Evolutionary conservation across 2,113 vertebrate genomes (phyloP), one percentile per base, ranked within the genome.

Genomic region (Andinoacara biseriatus): DNA sequence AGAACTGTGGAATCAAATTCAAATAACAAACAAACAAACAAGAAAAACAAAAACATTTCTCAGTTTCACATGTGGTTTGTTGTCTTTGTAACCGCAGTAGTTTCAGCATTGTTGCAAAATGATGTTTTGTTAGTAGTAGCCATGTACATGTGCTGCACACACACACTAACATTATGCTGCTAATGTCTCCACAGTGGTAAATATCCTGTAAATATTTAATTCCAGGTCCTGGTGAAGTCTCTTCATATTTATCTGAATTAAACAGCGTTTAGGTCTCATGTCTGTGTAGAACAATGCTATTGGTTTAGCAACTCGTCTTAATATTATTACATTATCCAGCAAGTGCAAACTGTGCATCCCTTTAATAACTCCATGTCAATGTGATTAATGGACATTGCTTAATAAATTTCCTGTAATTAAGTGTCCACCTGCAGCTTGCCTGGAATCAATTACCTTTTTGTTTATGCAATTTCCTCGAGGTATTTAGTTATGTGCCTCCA

Each of bases 391-490:
- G 95, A 95, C 94, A 92, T 95, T 97, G 96, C 96, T 97, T 97
- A 97, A 97, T 98, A 97, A 96, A 95, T 97, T 97, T 97, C 97
- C 97, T 97, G 97, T 96, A 97, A 97, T 96, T 97, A 95, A 95
- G 95, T 96, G 95, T 96, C 97, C 97, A 98, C 97, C 97, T 98
- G 97, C 97, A 97, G 96, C 96, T 95, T 91, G 96, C 96, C 96
- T 98, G 97, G 97, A 97, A 97, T 98, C 97, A 97, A 97, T 98
- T 98, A 97, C 95, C 94, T 96, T 96, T 94, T 95, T 96, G 96
- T 97, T 91, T 89, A 90, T 90, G 86, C 82, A 88, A 93, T 94
- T 95, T 95, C 89, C 93, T 92, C 35, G 54, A 91, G 89, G 86
- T 91, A 89, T 92, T 93, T 92, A 91, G 90, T 89, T 89, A 82